Base-by-base conservation (phyloP, 2,113 vertebrate genomes). In the Neolamprologus sp. region DNA sequence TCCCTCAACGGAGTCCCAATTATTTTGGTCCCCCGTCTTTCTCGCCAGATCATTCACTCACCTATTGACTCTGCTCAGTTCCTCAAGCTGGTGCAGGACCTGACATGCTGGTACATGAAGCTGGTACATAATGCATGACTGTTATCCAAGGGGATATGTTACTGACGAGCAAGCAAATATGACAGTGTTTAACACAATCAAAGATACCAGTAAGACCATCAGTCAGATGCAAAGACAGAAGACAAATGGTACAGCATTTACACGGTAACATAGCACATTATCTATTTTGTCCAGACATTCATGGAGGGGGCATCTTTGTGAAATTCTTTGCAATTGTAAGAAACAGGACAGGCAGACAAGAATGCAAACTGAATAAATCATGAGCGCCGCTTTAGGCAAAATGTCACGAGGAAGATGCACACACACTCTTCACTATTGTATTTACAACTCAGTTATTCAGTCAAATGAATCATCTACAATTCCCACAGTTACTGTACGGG, bases 1-100 rank as follows among this genome's bases (percentile, higher is more conserved):
- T 35, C 58, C 79, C 84, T 89, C 89, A 86, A 83, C 80, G 49
- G 82, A 89, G 68, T 92, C 84, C 85, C 86, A 90, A 92, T 94
- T 90, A 94, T 92, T 84, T 92, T 89, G 81, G 79, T 81, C 71
- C 89, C 73, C 81, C 82, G 60, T 87, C 78, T 87, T 82, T 91
- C 82, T 37, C 23, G 33, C 14, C 21, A 60, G 83, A 91, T 91
- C 57, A 88, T 93, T 88, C 88, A 47, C 75, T 90, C 87, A 94
- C 90, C 89, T 89, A 89, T 40, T 82, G 85, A 86, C 33, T 16
- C 47, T 30, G 63, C 84, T 86, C 78, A 85, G 80, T 49, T 82
- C 58, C 54, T 81, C 10, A 2, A 88, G 60, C 45, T 81, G 71
- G 73, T 81, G 79, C 28, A 57, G 84, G 85, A 75, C 17, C 28